Evolutionary conservation across 2,113 vertebrate genomes (phyloP), one percentile per base, ranked within the genome.

Genomic region (Telmatochromis sp.): DNA sequence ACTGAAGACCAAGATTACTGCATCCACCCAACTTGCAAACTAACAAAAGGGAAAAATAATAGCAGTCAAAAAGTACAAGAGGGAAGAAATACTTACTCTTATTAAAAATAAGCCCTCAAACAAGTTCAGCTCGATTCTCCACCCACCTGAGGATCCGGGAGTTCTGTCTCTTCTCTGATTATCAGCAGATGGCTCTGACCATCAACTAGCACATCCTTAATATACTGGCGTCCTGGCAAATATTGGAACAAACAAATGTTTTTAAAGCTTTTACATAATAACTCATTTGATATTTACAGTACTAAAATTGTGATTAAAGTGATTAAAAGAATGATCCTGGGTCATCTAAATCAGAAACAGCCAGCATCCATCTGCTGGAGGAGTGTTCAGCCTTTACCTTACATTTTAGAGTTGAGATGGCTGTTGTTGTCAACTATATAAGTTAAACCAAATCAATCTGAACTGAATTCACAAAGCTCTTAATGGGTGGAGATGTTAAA

Each of bases 1-100:
- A 94, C 98, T 99, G 93, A 99, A 99, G 91, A 99, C 98, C 88
- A 99, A 96, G 95, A 99, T 97, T 80, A 98, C 96, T 6, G 97
- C 98, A 54, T 99, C 98, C 51, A 97, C 97, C 98, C 98, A 99
- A 93, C 94, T 95, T 91, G 98, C 96, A 89, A 99, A 97, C 98
- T 99, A 75, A 86, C n/a, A 28, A 86, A 82, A 75, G 15, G n/a
- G n/a, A 70, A 60, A 53, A 35, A 81, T 60, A 9, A 82, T 2
- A 15, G 3, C 19, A 84, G 2, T 65, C 4, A 82, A 23, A 82
- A 82, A 8, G 33, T 14, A 51, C 9, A 63, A 23, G 17, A 35
- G 12, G 53, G 28, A 15, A n/a, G 33, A 11, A 35, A n/a, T 4
- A 63, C 12, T 21, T 49, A 6, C 3, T 60, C 35, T 49, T 58